Evolutionary conservation across 2,797 vertebrate species (phyloP), one percentile per base, ranked within the genome.

Genomic region (Clarias platycephalus): DNA sequence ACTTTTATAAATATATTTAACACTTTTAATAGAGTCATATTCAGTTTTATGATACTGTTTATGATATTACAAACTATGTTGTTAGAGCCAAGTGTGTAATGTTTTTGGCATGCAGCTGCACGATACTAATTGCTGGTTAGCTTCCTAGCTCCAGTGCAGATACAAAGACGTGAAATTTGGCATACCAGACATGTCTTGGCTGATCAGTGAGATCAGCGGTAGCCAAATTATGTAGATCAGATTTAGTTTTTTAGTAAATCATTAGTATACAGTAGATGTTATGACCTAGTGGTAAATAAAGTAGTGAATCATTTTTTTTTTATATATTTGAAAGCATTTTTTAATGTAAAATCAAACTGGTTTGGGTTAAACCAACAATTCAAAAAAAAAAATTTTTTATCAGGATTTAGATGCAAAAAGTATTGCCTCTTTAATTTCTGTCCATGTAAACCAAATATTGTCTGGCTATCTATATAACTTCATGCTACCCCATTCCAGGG

Each of bases 81-180:
- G 53, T 82, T 58, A 60, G 34, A 64, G 31, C 20, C n/a, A 31
- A 84, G 49, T 20, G 28, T 44, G 62, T 80, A 37, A 84, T 68
- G 63, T 58, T 84, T 84, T 83, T 83, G 82, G 82, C 82, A 83
- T 83, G 82, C 71, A 76, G 70, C 70, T 66, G 82, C 82, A 76
- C 37, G 60, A 83, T 66, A 53, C 70, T 83, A 83, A 83, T 83
- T 83, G 64, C n/a, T 74, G 81, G 81, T 83, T 83, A 28, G 34
- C 34, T 60, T 82, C 55, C n/a, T 83, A 83, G 20, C 26, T 83
- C n/a, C 5, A 74, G 57, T 63, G 18, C 26, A 83, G 58, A 75
- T 62, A 82, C 9, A 66, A 85, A 74, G 68, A 71, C 2, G 8
- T 63, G 71, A 75, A 76, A 40, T 80, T 78, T 86, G 40, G 57